These are phyloP conservation scores for Dioctria rufipes DNA, from an alignment of 2,888 invertebrate species.

Conservation along the genomic window DNA sequence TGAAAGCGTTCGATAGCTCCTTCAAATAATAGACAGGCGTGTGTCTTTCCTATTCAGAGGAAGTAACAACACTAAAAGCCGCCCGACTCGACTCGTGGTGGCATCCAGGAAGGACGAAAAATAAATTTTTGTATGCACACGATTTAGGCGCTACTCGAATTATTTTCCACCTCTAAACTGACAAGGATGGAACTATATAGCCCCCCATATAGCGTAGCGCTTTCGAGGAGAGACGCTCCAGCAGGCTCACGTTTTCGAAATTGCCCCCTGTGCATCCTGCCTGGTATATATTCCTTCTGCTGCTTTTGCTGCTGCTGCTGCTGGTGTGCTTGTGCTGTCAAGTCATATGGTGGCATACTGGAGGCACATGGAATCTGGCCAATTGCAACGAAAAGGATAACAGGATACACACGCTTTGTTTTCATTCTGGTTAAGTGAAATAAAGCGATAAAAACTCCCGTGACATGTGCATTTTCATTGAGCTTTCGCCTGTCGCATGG, in stretches of 20 bases:
- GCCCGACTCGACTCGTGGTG: constrained; percentile 33
- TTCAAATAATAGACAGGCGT: constrained; percentile 10
- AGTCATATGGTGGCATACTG: constrained; percentile 31
- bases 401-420: constrained; percentile 55
- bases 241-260: constrained; percentile 47
- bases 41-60: constrained; percentile 59
- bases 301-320: too few relatives aligned
- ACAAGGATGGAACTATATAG: constrained; percentile 50
- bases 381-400: constrained; percentile 50
- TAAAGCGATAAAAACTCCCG: constrained; percentile 56
- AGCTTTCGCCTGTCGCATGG: constrained; percentile 29
- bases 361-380: constrained; percentile 45
- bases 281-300: neutral
- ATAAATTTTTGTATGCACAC: constrained; percentile 42
- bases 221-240: constrained; percentile 19
- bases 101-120: constrained; percentile 57
- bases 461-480: constrained; percentile 55
- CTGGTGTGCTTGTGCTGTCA: neutral
- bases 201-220: neutral
- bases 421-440: constrained; percentile 53
- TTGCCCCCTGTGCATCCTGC: constrained; percentile 48
- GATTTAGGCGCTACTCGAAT: constrained; percentile 52
- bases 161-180: constrained; percentile 53
- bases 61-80: constrained; percentile 60
- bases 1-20: constrained; percentile 24